These are phyloP conservation scores for Acanthaster planci DNA, from an alignment of 35 echinoderm and acorn worm genomes.

Conservation along the genomic window DNA sequence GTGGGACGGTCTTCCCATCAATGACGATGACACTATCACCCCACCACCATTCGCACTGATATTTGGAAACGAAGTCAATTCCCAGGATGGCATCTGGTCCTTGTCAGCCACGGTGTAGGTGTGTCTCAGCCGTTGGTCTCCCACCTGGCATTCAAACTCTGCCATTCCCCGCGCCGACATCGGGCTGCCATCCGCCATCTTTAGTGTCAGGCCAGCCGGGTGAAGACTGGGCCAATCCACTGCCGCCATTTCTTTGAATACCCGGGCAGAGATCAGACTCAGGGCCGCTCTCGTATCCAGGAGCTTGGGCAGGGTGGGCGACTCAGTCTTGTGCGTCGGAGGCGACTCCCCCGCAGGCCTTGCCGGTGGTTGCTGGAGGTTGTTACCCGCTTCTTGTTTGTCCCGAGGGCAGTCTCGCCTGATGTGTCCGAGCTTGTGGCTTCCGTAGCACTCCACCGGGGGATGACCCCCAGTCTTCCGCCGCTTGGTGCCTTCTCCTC, in stretches of 20 bases:
- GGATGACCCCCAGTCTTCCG: too few relatives aligned
- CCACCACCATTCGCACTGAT: constrained; percentile 13
- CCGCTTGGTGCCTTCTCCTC: too few relatives aligned
- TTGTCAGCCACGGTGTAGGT: constrained; percentile 43
- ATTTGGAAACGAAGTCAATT: constrained; percentile 42
- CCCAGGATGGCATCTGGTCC: constrained; percentile 57
- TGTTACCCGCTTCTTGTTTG: too few relatives aligned
- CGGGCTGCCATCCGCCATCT: constrained; percentile 29
- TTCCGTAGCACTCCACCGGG: too few relatives aligned
- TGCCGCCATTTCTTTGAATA: neutral
- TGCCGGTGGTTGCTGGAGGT: too few relatives aligned
- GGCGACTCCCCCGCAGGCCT: too few relatives aligned
- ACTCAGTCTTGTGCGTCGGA: too few relatives aligned
- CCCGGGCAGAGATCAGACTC: neutral
- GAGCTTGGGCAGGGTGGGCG: too few relatives aligned
- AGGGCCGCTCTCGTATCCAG: constrained; percentile 24
- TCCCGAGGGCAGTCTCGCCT: too few relatives aligned
- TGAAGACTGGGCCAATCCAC: neutral
- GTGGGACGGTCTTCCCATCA: neutral
- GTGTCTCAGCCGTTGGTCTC: neutral
- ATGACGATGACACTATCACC: neutral
- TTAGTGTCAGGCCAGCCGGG: neutral
- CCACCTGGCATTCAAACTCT: neutral
- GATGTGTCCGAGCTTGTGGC: too few relatives aligned
- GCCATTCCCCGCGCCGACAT: constrained; percentile 4